Percentiles rank a stretch among this genome's conserved stretches.
phyloP scores from a whole-genome alignment of 2,113 vertebrate species.

The Anser brachyrhynchus region DNA sequence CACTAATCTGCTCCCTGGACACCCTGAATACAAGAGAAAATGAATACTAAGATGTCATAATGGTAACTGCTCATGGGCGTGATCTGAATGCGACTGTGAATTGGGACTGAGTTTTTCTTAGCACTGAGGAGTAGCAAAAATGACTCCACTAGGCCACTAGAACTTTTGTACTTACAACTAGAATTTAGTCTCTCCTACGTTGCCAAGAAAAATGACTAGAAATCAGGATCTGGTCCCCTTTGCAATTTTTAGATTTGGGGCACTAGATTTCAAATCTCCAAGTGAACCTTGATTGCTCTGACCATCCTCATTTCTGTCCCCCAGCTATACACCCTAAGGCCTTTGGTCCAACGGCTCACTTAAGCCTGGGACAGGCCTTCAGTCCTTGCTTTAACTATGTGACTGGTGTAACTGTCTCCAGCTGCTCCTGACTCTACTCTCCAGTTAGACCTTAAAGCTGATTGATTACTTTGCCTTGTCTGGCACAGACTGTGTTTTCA shows the following conservation, averaged over 20 bases:
- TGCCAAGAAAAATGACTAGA: not conserved
- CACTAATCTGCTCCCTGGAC: constrained; percentile 43
- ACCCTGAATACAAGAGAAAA: constrained; percentile 21
- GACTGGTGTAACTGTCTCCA: not conserved
- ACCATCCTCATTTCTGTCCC: not conserved
- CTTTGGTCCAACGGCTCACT: not conserved
- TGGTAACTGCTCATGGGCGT: not conserved
- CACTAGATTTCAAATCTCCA: not conserved
- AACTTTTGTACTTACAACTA: not conserved
- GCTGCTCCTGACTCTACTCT: not conserved
- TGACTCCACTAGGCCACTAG: not conserved
- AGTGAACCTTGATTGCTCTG: not conserved
- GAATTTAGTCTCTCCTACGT: not conserved
- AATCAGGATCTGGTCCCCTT: not conserved
- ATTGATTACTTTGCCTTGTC: not conserved
- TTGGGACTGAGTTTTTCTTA: not conserved
- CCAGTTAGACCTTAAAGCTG: not conserved
- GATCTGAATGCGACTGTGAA: not conserved
- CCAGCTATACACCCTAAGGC: not conserved
- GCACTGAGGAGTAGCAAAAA: not conserved
- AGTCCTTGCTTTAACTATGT: not conserved
- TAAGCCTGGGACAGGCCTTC: not conserved
- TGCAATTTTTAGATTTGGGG: not conserved
- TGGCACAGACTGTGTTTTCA: not conserved
- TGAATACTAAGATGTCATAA: not conserved